Percentiles rank a stretch among this genome's conserved stretches.
Evolutionary conservation across 2,113 vertebrate genomes (phyloP).

Genomic region (Geococcyx californianus): DNA sequence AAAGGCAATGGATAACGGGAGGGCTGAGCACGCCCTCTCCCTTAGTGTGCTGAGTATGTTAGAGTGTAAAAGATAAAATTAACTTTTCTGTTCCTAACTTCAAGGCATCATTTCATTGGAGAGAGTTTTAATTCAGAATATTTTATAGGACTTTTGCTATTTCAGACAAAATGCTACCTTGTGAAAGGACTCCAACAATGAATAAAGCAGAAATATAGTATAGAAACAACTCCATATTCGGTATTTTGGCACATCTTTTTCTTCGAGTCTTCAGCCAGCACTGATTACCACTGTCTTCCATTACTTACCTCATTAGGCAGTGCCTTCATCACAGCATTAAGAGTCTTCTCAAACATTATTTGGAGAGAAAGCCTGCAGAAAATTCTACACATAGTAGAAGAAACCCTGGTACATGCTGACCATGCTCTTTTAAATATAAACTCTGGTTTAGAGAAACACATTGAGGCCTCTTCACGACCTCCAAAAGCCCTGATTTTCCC

Average conservation of each 20-base stretch:
- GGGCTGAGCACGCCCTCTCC: background rate
- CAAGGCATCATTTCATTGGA: background rate
- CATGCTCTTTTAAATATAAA: conserved; percentile 57
- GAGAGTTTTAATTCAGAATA: background rate
- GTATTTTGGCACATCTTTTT: background rate
- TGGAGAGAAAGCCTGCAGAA: conserved; percentile 4
- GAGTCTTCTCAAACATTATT: background rate
- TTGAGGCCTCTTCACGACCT: conserved; percentile 33
- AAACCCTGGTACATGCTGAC: conserved; percentile 30
- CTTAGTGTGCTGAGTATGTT: background rate
- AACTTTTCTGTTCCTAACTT: background rate
- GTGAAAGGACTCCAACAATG: background rate
- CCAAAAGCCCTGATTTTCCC: conserved; percentile 36
- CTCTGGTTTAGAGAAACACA: conserved; percentile 6
- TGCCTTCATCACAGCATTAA: background rate
- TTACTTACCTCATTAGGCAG: background rate
- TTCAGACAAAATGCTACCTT: background rate
- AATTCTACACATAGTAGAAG: background rate
- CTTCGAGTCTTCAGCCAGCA: background rate
- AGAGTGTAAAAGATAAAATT: background rate
- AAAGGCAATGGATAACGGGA: background rate
- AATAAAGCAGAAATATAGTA: background rate
- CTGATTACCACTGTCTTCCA: background rate
- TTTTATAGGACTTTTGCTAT: background rate
- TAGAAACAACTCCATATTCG: background rate